Evolutionary conservation across 2,888 invertebrate genomes (phyloP).

Genomic region (Chymomyza caudatula): DNA sequence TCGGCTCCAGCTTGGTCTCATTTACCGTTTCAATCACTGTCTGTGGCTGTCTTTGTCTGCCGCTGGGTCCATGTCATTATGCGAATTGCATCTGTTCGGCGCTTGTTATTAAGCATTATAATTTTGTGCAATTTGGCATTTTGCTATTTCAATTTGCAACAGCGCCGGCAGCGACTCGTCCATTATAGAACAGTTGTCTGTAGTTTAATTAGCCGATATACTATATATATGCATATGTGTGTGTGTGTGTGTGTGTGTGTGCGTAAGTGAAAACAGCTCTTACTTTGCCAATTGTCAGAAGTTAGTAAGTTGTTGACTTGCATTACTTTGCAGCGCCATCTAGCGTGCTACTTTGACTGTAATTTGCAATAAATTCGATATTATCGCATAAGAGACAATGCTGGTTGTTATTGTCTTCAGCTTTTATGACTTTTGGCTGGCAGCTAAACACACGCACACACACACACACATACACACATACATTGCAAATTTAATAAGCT

Average conservation of each 20-base stretch:
- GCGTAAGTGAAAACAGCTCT: too few species aligned
- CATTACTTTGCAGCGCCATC: conserved; percentile 23
- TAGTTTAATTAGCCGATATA: too few species aligned
- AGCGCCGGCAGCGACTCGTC: not conserved
- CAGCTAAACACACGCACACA: not conserved
- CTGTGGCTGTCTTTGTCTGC: not conserved
- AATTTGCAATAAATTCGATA: conserved; percentile 29
- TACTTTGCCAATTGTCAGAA: conserved; percentile 4
- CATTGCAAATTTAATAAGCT: not conserved
- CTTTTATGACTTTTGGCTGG: conserved; percentile 17
- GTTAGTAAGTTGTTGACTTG: conserved; percentile 16
- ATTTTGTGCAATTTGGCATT: conserved; percentile 37
- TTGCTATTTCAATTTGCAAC: conserved; percentile 28
- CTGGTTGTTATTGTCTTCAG: not conserved
- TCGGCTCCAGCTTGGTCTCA: not conserved
- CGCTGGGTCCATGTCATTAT: conserved; percentile 40
- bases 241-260: too few species aligned
- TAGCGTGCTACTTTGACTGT: conserved; percentile 15
- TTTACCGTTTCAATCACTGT: not conserved
- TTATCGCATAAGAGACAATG: not conserved
- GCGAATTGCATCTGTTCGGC: conserved; percentile 4
- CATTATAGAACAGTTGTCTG: too few species aligned
- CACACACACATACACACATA: not conserved
- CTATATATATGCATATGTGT: too few species aligned
- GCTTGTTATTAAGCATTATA: conserved; percentile 30